Evolutionary conservation across 2,797 vertebrate genomes (phyloP), one percentile per base, ranked within the genome.

Genomic region (Cephalopachus bancanus): DNA sequence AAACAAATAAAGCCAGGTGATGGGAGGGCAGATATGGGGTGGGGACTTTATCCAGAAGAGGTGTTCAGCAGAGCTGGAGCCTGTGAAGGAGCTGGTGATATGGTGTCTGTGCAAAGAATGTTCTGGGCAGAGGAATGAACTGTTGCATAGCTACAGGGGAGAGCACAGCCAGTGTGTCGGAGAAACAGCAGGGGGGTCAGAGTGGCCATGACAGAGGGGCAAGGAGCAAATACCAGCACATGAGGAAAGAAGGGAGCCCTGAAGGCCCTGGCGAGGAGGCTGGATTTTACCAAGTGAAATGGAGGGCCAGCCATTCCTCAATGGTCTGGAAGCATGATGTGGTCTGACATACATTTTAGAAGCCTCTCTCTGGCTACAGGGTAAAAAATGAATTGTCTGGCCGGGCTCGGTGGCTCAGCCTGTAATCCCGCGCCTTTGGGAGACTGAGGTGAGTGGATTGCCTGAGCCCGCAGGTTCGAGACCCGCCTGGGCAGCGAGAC

Each of bases 81-180:
- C 30, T 84, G 8, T 0, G 30, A 22, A 26, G 53, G 19, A 19
- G 1, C 19, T 8, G 1, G 3, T 49, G 24, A 6, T 7, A 1
- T 16, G 55, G 10, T 0, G 1, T 10, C 44, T 20, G 1, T 2
- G n/a, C 79, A 51, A 59, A 80, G 57, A 44, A 51, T 2, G n/a
- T n/a, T 79, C 75, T 7, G 7, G 30, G 57, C 30, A 2, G 4
- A 44, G 15, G 78, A 17, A 74, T 9, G 37, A 69, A 14, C 53
- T 19, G 4, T 10, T 9, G 8, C 53, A 33, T 0, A 7, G 33
- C 26, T 4, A 15, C 10, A 57, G 33, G 33, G 71, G 19, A n/a
- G 20, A 30, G 24, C 7, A 10, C 0, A 3, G 9, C 1, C 2
- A 49, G 1, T 7, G 10, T 44, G 26, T 22, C 5, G 6, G n/a